Conservation (phyloP, 2,797 vertebrate species). For the Xenopus petersii region DNA sequence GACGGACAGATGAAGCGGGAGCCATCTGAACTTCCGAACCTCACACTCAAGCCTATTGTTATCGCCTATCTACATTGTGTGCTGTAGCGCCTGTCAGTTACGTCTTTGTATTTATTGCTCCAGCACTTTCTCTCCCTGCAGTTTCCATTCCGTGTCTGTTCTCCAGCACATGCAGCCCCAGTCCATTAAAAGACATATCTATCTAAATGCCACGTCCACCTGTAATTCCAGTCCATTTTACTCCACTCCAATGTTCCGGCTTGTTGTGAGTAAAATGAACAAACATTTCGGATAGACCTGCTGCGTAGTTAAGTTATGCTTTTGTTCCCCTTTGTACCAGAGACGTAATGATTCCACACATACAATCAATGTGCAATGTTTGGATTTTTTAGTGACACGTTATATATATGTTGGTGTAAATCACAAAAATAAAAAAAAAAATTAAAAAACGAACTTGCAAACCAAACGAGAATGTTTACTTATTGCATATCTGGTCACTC, state of each 20-base stretch:
- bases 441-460: slow-evolving; percentile 62
- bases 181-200: slow-evolving; percentile 19
- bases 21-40: slow-evolving; percentile 65
- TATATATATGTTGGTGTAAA: slow-evolving; percentile 56
- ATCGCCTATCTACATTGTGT: slow-evolving; percentile 49
- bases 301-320: slow-evolving; percentile 50
- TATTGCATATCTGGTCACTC: no score
- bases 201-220: no score
- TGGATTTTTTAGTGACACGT: slow-evolving; percentile 53
- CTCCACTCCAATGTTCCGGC: no score
- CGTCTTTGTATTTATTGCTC: slow-evolving; percentile 65
- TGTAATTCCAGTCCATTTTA: no score
- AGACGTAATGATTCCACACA: slow-evolving; percentile 60
- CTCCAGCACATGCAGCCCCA: no score
- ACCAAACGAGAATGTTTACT: slow-evolving; percentile 2
- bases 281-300: slow-evolving; percentile 12
- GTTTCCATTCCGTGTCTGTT: slow-evolving; percentile 15
- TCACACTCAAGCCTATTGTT: slow-evolving; percentile 9
- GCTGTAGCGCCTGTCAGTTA: slow-evolving; percentile 53
- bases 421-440: slow-evolving; percentile 36
- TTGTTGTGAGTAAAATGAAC: no score
- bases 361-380: slow-evolving; percentile 51
- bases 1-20: slow-evolving; percentile 67
- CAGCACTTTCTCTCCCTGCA: slow-evolving; percentile 66
- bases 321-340: slow-evolving; percentile 57